Evolutionary conservation across 1,140 invertebrate species (phyloP), one percentile per base, ranked within the genome.

Genomic region (Melanaphis sacchari): DNA sequence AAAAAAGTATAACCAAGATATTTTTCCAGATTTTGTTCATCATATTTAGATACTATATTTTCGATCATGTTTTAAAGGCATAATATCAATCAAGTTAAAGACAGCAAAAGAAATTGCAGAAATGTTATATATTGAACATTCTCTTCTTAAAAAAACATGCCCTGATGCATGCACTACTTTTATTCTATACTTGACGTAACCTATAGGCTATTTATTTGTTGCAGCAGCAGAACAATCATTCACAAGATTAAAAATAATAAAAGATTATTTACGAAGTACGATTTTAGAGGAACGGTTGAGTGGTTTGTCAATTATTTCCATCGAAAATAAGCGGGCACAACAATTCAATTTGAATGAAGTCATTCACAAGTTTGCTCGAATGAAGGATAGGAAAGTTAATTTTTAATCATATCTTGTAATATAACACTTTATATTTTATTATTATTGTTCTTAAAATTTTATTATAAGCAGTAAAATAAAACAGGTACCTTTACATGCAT

Each of bases 71-170:
- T 76, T 36, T 76, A 76, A 76, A n/a, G n/a, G n/a, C 8, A 76
- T 36, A 76, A 59, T 24, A 26, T n/a, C n/a, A 8, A 76, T 76
- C 8, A 76, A n/a, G 8, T n/a, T 6, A 76, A 36, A 76, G n/a
- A 76, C n/a, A n/a, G n/a, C 26, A 76, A 76, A n/a, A 76, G 1
- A 76, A n/a, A 76, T 76, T 76, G 66, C 66, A n/a, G 31, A 76
- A 76, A 36, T 76, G 66, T 76, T 76, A 76, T 36, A n/a, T n/a
- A 76, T 76, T 76, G 66, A 76, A 76, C 66, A 76, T n/a, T 76
- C 31, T 76, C 7, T 31, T 76, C 31, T 66, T 66, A n/a, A n/a
- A n/a, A 66, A 3, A 66, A 66, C 66, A 76, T n/a, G 5, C 7
- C n/a, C 4, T 76, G n/a, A n/a, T 76, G n/a, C n/a, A n/a, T n/a